These are phyloP conservation scores for Rotaria sp. DNA, from an alignment of 2,888 invertebrate species.

Conservation along the genomic window DNA sequence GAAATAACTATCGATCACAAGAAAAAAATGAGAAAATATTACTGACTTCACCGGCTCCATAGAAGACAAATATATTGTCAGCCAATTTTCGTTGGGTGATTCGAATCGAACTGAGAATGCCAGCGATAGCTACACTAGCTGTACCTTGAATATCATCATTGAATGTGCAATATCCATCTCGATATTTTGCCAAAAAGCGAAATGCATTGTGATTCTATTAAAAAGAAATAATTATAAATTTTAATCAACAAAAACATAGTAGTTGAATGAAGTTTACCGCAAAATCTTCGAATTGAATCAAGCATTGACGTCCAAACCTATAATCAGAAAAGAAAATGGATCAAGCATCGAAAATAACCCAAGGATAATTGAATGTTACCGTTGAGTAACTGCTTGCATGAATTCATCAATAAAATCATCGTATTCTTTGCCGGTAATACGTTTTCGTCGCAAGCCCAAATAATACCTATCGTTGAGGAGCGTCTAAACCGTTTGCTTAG, in stretches of 20 bases:
- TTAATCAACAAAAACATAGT: too few species aligned
- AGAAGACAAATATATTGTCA: slow-evolving; percentile 81
- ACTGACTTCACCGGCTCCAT: slow-evolving; percentile 75
- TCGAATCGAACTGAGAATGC: slow-evolving; percentile 74
- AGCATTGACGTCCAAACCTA: slow-evolving; percentile 58
- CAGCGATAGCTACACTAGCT: slow-evolving; percentile 89
- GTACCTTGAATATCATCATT: slow-evolving; percentile 97
- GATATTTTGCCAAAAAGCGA: slow-evolving; percentile 78
- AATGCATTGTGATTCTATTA: slow-evolving; percentile 71
- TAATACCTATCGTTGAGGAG: slow-evolving; percentile 58
- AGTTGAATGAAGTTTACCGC: slow-evolving; percentile 56
- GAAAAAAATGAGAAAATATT: too few species aligned
- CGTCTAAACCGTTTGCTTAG: too few species aligned
- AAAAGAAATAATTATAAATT: too few species aligned
- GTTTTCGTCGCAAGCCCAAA: slow-evolving; percentile 78
- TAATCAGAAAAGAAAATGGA: too few species aligned
- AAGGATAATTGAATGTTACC: slow-evolving; percentile 45
- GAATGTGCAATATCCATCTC: slow-evolving; percentile 81
- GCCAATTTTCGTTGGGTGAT: slow-evolving; percentile 73
- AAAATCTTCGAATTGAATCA: slow-evolving; percentile 89
- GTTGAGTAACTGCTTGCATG: slow-evolving; percentile 76
- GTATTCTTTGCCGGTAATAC: slow-evolving; percentile 74
- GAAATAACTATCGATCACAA: not conserved
- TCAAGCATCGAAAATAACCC: too few species aligned
- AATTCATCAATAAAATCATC: slow-evolving; percentile 93